Percentiles rank a stretch among this genome's conserved stretches.
Conservation (phyloP, 2,113 vertebrate species). For the Xenus cinereus region DNA sequence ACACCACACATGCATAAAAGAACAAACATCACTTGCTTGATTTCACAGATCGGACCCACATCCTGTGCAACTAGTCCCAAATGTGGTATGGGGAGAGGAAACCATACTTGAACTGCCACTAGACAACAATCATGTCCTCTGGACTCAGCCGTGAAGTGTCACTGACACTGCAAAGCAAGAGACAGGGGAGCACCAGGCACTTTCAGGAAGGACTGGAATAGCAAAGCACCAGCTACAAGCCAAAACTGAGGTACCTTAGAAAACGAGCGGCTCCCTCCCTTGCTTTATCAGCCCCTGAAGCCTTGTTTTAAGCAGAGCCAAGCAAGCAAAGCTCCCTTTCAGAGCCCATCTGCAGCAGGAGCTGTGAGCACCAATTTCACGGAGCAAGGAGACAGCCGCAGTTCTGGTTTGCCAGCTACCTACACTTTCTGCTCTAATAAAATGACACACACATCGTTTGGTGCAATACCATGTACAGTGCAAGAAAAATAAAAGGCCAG, state of each 20-base stretch:
- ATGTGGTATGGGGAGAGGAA: background rate
- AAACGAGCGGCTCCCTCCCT: background rate
- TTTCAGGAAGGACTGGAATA: background rate
- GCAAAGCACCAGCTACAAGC: background rate
- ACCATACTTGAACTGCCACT: background rate
- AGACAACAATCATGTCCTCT: background rate
- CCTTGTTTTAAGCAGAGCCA: background rate
- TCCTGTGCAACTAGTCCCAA: constrained; percentile 32
- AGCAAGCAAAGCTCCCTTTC: constrained; percentile 23
- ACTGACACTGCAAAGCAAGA: background rate
- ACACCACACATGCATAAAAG: background rate
- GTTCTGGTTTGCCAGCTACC: constrained; percentile 24
- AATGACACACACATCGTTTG: background rate
- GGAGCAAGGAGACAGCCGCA: background rate
- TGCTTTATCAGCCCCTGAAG: background rate
- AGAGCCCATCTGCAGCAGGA: constrained; percentile 9
- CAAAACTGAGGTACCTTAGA: background rate
- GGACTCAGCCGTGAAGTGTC: background rate
- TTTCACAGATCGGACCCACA: constrained; percentile 46
- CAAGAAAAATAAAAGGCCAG: background rate
- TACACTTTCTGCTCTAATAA: background rate
- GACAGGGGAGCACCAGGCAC: background rate
- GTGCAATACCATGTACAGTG: accelerated
- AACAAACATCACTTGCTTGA: background rate
- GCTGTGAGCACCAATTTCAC: background rate